phyloP scores from a whole-genome alignment of 2,797 vertebrate species.

The Spinus olivaceus region DNA sequence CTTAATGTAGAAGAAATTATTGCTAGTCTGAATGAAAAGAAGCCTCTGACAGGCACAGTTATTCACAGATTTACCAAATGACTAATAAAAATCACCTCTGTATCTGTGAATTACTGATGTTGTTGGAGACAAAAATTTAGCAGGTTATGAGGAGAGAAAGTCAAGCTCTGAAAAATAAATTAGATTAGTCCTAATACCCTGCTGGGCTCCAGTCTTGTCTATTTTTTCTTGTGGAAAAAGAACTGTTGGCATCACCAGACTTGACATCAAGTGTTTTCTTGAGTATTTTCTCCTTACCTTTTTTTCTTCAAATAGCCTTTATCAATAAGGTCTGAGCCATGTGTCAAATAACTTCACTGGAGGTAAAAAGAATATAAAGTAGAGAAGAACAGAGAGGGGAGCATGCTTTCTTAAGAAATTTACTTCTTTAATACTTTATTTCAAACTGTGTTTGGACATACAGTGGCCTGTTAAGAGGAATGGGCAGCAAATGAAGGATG shows the following conservation, averaged over 20 bases:
- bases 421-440: not conserved
- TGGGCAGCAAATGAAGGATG: not conserved
- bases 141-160: not conserved
- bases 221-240: not conserved
- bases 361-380: not conserved
- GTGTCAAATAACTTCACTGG: not conserved
- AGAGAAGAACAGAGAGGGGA: not conserved
- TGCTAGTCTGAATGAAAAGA: slow-evolving; percentile 31
- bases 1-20: slow-evolving; percentile 34
- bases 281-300: not conserved
- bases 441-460: not conserved
- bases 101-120: not conserved
- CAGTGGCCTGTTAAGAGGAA: not conserved
- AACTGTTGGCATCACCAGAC: not conserved
- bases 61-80: slow-evolving; percentile 29
- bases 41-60: slow-evolving; percentile 29
- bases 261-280: not conserved
- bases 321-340: not conserved
- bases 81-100: slow-evolving; percentile 41
- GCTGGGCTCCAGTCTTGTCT: not conserved
- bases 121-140: slow-evolving; percentile 40
- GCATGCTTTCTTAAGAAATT: not conserved
- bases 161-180: not conserved
- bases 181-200: not conserved
- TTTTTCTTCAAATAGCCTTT: not conserved